These are phyloP conservation scores for Sphecodes monilicornis DNA, from an alignment of 2,888 invertebrate species.

Conservation along the genomic window DNA sequence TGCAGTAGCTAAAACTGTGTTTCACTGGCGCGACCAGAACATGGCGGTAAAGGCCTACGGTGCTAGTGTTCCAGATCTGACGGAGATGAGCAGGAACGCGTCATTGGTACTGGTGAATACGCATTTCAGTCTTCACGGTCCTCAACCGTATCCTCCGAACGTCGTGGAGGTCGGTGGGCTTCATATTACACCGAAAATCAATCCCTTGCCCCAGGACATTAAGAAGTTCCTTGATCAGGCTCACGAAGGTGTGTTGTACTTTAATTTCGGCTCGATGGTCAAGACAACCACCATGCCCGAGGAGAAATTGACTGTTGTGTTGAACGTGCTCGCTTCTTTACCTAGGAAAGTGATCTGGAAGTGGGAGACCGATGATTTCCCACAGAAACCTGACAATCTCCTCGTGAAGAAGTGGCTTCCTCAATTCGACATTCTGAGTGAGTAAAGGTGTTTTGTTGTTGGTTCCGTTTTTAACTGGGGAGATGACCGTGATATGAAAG, in stretches of 20 bases:
- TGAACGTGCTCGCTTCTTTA: constrained; percentile 87
- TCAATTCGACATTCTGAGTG: constrained; percentile 92
- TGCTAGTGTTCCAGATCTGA: constrained; percentile 85
- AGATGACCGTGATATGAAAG: too few species aligned
- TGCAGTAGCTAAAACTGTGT: constrained; percentile 75
- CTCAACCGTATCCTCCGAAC: constrained; percentile 86
- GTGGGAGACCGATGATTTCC: constrained; percentile 85
- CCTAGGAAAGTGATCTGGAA: constrained; percentile 92
- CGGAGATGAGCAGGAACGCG: constrained; percentile 86
- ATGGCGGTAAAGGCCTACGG: constrained; percentile 85
- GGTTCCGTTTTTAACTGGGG: too few species aligned
- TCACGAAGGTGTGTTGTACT: constrained; percentile 89
- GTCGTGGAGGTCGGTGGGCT: constrained; percentile 85
- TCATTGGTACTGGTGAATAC: constrained; percentile 87
- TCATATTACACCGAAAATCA: constrained; percentile 75
- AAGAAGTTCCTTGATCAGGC: constrained; percentile 88
- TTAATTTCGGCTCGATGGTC: constrained; percentile 92
- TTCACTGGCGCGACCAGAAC: constrained; percentile 81
- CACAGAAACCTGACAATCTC: constrained; percentile 88
- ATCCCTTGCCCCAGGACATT: constrained; percentile 84
- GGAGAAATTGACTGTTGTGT: constrained; percentile 86
- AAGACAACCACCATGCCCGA: constrained; percentile 88
- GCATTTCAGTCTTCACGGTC: constrained; percentile 87
- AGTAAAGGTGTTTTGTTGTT: too few species aligned
- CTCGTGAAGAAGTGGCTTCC: constrained; percentile 89